Conservation (phyloP, 2,888 invertebrate genomes). For the Stomorhina lunata region DNA sequence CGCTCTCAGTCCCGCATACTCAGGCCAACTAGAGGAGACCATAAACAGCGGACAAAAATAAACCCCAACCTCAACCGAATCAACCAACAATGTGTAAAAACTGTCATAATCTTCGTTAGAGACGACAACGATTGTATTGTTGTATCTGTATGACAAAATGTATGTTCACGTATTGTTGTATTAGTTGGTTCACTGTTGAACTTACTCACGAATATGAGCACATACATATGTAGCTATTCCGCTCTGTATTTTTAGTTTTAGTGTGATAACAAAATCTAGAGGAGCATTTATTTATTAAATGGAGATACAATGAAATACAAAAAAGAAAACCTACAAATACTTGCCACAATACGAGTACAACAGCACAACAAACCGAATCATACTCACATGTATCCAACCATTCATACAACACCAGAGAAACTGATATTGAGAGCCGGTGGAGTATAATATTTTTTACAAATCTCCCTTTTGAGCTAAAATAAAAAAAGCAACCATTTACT, state of each 20-base stretch:
- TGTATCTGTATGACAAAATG: no score
- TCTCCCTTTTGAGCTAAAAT: slow-evolving; percentile 5
- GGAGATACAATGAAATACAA: slow-evolving; percentile 36
- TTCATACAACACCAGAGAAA: slow-evolving; percentile 7
- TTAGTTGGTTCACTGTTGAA: slow-evolving; percentile 1
- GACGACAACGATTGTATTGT: slow-evolving; percentile 40
- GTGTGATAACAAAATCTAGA: slow-evolving; percentile 42
- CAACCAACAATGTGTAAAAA: slow-evolving; percentile 64
- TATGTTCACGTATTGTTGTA: neutral
- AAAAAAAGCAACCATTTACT: neutral
- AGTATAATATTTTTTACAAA: neutral
- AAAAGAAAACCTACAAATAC: slow-evolving; percentile 48
- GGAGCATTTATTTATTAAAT: slow-evolving; percentile 31
- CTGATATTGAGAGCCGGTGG: slow-evolving; percentile 42
- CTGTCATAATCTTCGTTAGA: slow-evolving; percentile 66
- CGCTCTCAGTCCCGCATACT: slow-evolving; percentile 67
- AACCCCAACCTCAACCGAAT: slow-evolving; percentile 67
- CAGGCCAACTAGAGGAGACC: slow-evolving; percentile 66
- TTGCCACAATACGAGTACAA: slow-evolving; percentile 8
- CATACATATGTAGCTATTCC: neutral
- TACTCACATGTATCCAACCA: slow-evolving; percentile 10
- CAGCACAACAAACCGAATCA: neutral
- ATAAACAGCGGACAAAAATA: slow-evolving; percentile 67
- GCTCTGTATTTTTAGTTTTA: slow-evolving; percentile 9
- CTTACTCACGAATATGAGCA: slow-evolving; percentile 37